Evolutionary conservation across 2,888 invertebrate genomes (phyloP).

Genomic region (Philopedon plagiatum): DNA sequence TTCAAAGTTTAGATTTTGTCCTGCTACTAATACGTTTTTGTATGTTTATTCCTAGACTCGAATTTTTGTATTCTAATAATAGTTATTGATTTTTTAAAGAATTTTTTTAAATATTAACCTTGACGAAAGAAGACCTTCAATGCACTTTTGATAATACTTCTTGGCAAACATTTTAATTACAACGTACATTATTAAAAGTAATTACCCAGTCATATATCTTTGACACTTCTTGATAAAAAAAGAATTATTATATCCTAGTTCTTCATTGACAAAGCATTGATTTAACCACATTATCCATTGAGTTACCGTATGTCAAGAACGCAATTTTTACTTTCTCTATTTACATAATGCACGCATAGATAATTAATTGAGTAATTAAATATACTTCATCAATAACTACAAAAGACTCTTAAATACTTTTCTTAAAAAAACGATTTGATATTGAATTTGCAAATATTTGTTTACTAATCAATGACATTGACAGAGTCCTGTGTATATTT

Average conservation of each 20-base stretch:
- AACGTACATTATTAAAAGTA: not conserved
- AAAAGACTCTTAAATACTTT: slow-evolving; percentile 11
- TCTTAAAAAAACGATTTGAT: slow-evolving; percentile 19
- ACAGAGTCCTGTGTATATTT: slow-evolving; percentile 19
- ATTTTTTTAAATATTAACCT: not conserved
- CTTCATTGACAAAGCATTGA: slow-evolving; percentile 1
- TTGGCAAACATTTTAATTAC: not conserved
- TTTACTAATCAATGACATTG: slow-evolving; percentile 33
- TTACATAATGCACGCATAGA: slow-evolving; percentile 26
- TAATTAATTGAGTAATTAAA: slow-evolving; percentile 38
- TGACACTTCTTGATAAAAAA: not conserved
- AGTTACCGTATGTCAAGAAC: slow-evolving; percentile 3
- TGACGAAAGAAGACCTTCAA: not conserved
- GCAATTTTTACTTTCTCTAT: slow-evolving; percentile 28
- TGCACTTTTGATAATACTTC: not conserved
- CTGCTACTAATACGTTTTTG: too few species aligned
- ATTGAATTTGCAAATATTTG: slow-evolving; percentile 38
- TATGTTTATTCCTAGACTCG: too few species aligned
- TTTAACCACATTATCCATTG: not conserved
- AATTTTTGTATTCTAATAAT: too few species aligned
- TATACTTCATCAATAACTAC: slow-evolving; percentile 23
- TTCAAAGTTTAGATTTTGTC: too few species aligned
- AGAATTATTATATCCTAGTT: slow-evolving; percentile 1
- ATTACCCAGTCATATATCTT: not conserved
- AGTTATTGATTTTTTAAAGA: too few species aligned